A percentile compares a stretch with the other conserved stretches of the same genome.
Conservation (phyloP, 2,113 vertebrate genomes). For the Nerophis lumbriciformis region DNA sequence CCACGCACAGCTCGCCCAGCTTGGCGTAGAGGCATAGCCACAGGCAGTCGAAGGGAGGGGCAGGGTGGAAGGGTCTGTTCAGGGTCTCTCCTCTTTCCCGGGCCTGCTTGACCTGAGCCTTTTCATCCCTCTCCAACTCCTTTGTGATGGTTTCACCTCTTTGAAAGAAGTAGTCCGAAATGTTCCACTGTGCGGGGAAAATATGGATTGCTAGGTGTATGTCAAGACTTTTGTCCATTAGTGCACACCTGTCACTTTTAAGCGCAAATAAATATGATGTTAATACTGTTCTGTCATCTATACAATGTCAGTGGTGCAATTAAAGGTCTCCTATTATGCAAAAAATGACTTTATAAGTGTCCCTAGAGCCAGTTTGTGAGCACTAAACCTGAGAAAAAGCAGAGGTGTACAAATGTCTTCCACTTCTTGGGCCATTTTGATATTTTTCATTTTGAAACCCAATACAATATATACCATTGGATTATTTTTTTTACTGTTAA, state of each 20-base stretch:
- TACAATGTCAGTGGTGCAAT: conserved; percentile 18
- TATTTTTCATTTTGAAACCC: too few relatives aligned
- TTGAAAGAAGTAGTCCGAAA: conserved; percentile 99
- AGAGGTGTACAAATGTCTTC: too few relatives aligned
- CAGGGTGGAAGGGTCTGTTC: conserved; percentile 90
- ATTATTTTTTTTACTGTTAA: too few relatives aligned
- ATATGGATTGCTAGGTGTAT: neutral
- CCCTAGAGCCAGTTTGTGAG: too few relatives aligned
- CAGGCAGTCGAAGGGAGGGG: conserved; percentile 94
- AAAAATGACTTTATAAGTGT: too few relatives aligned
- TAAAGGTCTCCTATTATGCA: neutral
- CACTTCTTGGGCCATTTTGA: too few relatives aligned
- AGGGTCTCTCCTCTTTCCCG: conserved; percentile 85
- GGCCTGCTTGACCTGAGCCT: conserved; percentile 83
- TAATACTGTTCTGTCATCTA: conserved; percentile 29
- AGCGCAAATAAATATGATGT: conserved; percentile 40
- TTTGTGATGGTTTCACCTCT: conserved; percentile 92
- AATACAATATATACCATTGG: too few relatives aligned
- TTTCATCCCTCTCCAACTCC: conserved; percentile 89
- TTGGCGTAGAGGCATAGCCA: conserved; percentile 97
- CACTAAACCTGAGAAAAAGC: too few relatives aligned
- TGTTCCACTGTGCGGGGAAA: conserved; percentile 86
- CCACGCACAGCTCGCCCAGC: conserved; percentile 92
- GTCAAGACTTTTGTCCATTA: neutral
- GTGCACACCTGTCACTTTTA: neutral